These are phyloP conservation scores for Spodoptera frugiperda DNA, from an alignment of 1,140 invertebrate genomes.

Conservation along the genomic window DNA sequence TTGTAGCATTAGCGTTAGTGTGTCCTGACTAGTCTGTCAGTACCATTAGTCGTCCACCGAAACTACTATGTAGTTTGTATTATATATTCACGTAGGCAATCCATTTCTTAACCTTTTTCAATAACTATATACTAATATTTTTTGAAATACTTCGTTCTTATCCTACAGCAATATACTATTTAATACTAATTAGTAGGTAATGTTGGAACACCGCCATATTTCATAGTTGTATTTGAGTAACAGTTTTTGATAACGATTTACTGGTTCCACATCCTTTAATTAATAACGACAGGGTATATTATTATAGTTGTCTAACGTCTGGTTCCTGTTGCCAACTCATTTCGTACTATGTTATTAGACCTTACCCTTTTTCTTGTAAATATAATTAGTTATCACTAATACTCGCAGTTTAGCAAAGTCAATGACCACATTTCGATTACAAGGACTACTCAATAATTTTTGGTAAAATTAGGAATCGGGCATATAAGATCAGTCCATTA, in stretches of 20 bases:
- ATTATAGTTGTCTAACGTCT: slow-evolving; percentile 7
- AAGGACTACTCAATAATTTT: neutral
- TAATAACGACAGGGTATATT: slow-evolving; percentile 38
- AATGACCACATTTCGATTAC: no score
- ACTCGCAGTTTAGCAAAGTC: no score
- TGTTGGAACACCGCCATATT: slow-evolving; percentile 18
- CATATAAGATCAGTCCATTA: slow-evolving; percentile 23
- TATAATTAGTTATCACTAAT: neutral
- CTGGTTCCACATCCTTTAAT: slow-evolving; percentile 21
- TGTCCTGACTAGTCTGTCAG: neutral
- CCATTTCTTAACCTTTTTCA: slow-evolving; percentile 1
- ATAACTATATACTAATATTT: slow-evolving; percentile 14
- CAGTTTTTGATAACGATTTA: slow-evolving; percentile 43
- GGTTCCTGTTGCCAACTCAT: neutral
- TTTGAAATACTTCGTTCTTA: slow-evolving; percentile 29
- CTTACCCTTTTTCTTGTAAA: no score
- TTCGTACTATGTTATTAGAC: neutral
- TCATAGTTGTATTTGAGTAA: slow-evolving; percentile 29
- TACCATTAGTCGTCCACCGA: slow-evolving; percentile 4
- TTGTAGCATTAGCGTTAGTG: neutral
- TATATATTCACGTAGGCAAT: slow-evolving; percentile 9
- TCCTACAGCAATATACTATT: slow-evolving; percentile 15
- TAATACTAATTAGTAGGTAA: slow-evolving; percentile 28
- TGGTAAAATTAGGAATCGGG: neutral
- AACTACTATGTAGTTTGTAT: slow-evolving; percentile 18